These are phyloP conservation scores for Phylloscopus collybita DNA, from an alignment of 2,797 vertebrate genomes.

Conservation along the genomic window DNA sequence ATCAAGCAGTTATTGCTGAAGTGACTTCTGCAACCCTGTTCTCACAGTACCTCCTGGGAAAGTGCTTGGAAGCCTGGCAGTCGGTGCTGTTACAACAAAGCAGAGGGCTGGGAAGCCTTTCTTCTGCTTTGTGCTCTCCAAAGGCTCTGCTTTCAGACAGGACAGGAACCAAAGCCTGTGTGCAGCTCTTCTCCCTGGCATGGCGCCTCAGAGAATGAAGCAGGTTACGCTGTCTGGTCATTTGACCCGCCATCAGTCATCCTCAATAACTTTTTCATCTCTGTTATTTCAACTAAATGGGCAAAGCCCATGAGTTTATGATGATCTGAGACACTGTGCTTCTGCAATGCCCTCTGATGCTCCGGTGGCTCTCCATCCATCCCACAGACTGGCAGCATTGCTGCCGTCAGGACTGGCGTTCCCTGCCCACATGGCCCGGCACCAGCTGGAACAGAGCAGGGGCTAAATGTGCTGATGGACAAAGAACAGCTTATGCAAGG, in stretches of 20 bases:
- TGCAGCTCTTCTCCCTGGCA: background rate
- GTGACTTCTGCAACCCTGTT: background rate
- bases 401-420: fast-evolving
- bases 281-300: background rate
- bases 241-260: background rate
- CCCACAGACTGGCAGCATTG: fast-evolving
- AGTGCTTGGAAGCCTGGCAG: background rate
- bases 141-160: background rate
- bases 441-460: background rate
- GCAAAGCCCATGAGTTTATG: background rate
- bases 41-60: constrained; percentile 12
- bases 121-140: background rate
- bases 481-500: background rate
- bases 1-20: background rate
- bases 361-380: fast-evolving
- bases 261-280: background rate
- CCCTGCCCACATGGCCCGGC: background rate
- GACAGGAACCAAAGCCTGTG: background rate
- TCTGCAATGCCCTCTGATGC: background rate
- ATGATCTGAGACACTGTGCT: background rate
- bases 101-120: background rate
- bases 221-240: background rate
- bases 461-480: background rate
- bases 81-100: background rate
- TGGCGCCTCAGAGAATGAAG: background rate